Evolutionary conservation across 2,113 vertebrate species (phyloP).

Genomic region (Enhydra lutris): DNA sequence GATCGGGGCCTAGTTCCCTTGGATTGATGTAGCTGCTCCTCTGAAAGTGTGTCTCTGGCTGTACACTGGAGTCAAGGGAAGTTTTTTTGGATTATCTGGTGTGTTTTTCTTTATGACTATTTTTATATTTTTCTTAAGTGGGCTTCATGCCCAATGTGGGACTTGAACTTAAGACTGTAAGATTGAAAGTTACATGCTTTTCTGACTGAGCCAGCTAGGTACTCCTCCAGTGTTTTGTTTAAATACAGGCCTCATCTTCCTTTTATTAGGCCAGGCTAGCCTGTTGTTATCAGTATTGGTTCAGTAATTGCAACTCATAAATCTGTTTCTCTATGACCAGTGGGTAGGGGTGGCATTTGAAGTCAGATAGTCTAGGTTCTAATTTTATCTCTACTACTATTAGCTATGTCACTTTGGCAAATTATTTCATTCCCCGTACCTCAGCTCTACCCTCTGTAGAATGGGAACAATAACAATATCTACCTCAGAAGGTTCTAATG

Average conservation of each 20-base stretch:
- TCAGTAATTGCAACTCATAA: neutral
- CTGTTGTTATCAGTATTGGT: neutral
- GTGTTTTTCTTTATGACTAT: neutral
- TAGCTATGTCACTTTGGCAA: neutral
- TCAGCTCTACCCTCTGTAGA: neutral
- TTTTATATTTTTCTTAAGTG: neutral
- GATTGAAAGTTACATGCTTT: neutral
- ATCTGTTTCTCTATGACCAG: neutral
- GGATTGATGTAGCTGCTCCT: neutral
- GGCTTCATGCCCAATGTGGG: neutral
- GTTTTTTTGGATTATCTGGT: constrained; percentile 34
- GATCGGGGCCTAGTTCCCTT: neutral
- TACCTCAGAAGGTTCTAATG: neutral
- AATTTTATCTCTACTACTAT: neutral
- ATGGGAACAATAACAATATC: neutral
- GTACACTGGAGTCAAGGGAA: neutral
- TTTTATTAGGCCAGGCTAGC: neutral
- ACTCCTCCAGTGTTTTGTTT: constrained; percentile 29
- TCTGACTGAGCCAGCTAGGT: neutral
- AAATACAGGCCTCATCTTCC: constrained; percentile 31
- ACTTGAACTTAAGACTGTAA: neutral
- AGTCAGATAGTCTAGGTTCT: neutral
- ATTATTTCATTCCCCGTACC: neutral
- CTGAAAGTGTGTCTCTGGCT: constrained; percentile 8
- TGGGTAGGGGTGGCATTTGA: neutral